Conservation (phyloP, 2,888 invertebrate genomes). For the Argyresthia albistria region DNA sequence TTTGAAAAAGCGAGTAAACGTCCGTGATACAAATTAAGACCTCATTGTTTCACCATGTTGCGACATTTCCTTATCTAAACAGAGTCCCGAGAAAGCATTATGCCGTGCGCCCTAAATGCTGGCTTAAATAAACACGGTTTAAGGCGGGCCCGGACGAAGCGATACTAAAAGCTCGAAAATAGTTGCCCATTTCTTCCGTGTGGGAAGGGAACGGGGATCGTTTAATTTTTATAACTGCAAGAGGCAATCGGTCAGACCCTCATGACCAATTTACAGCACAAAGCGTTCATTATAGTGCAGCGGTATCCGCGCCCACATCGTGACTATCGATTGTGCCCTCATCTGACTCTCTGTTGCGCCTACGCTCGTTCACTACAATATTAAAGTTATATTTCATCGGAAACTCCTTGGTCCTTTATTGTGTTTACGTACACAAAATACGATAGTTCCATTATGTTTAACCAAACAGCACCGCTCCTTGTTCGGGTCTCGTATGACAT, state of each 20-base stretch:
- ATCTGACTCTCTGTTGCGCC: constrained; percentile 45
- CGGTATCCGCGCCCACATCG: constrained; percentile 49
- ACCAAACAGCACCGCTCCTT: constrained; percentile 56
- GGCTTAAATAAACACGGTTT: constrained; percentile 29
- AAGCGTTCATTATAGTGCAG: constrained; percentile 55
- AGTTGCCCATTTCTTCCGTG: constrained; percentile 14
- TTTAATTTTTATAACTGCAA: constrained; percentile 48
- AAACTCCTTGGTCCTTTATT: too few relatives aligned
- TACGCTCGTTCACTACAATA: constrained; percentile 23
- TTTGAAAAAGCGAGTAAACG: constrained; percentile 33
- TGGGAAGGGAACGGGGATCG: constrained; percentile 17
- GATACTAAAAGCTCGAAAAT: constrained; percentile 12
- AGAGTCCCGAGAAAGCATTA: constrained; percentile 28
- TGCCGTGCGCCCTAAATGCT: constrained; percentile 25
- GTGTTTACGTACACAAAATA: constrained; percentile 18
- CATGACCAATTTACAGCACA: constrained; percentile 57
- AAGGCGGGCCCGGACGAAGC: constrained; percentile 12
- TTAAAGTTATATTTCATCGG: too few relatives aligned
- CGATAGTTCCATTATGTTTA: constrained; percentile 48
- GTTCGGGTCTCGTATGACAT: constrained; percentile 40
- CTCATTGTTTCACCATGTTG: constrained; percentile 58
- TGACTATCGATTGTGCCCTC: constrained; percentile 57
- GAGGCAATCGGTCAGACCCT: constrained; percentile 55
- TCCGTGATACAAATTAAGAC: constrained; percentile 49
- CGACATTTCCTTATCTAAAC: constrained; percentile 55